Conservation (phyloP, 2,888 invertebrate species). For the Maniola hyperantus region DNA sequence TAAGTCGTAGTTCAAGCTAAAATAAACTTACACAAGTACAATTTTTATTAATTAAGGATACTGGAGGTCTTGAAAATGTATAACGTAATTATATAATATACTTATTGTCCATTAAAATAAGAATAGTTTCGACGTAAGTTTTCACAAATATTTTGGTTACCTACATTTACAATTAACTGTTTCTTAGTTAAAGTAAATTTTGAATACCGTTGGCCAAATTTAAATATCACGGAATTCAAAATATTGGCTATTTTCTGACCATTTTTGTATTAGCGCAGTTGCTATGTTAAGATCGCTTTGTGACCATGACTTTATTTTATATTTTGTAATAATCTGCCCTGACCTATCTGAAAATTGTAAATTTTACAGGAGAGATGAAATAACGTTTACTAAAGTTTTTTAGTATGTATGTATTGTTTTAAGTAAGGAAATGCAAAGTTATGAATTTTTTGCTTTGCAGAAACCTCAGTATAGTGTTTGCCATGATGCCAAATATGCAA, state of each 20-base stretch:
- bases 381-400: too few species aligned
- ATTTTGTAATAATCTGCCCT: constrained; percentile 1
- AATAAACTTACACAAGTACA: constrained; percentile 30
- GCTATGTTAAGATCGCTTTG: constrained; percentile 14
- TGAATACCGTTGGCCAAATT: constrained; percentile 27
- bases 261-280: constrained; percentile 28
- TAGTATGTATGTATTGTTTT: too few species aligned
- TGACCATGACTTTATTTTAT: constrained; percentile 25
- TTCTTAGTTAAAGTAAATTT: constrained; percentile 23
- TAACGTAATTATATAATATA: constrained; percentile 20
- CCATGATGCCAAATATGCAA: too few species aligned
- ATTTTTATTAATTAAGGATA: constrained; percentile 24
- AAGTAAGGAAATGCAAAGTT: too few species aligned
- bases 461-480: too few species aligned
- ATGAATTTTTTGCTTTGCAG: too few species aligned
- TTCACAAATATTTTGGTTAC: constrained; percentile 45
- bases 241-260: constrained; percentile 43
- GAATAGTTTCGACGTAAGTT: constrained; percentile 38
- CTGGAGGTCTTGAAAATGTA: constrained; percentile 26
- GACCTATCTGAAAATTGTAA: too few species aligned
- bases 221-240: constrained; percentile 23
- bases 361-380: too few species aligned
- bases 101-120: constrained; percentile 41
- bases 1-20: neutral
- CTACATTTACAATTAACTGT: constrained; percentile 33